phyloP scores from a whole-genome alignment of 2,888 invertebrate species.

The Crepidodera aurea region DNA sequence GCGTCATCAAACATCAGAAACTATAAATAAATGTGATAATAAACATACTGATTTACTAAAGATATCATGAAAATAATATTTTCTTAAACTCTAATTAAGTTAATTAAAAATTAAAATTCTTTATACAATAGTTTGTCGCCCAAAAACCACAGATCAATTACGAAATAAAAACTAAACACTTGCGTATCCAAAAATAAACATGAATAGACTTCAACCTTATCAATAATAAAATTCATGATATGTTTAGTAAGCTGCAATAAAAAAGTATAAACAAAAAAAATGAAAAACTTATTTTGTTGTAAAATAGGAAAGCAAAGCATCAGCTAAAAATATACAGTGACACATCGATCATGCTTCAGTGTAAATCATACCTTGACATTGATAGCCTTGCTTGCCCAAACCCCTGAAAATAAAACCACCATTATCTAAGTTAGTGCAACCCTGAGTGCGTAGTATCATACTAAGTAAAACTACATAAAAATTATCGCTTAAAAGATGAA shows the following conservation, averaged over 20 bases:
- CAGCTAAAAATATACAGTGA: slow-evolving; percentile 39
- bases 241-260: not conserved
- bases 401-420: slow-evolving; percentile 79
- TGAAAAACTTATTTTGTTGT: slow-evolving; percentile 6
- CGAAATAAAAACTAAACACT: too few species aligned
- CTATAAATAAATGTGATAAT: not conserved
- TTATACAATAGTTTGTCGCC: too few species aligned
- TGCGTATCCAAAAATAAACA: too few species aligned
- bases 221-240: not conserved
- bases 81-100: too few species aligned
- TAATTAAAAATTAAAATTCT: too few species aligned
- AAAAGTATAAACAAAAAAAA: not conserved
- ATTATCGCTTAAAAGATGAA: not conserved
- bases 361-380: slow-evolving; percentile 85
- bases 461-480: not conserved
- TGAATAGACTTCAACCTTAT: too few species aligned
- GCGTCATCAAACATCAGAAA: not conserved
- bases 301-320: slow-evolving; percentile 41
- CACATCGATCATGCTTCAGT: slow-evolving; percentile 44
- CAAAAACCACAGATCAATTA: too few species aligned
- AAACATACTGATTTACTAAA: not conserved
- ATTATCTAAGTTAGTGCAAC: slow-evolving; percentile 49
- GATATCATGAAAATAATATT: not conserved
- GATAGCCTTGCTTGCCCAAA: slow-evolving; percentile 96
- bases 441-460: slow-evolving; percentile 15